Evolutionary conservation across 2,888 invertebrate genomes (phyloP), one percentile per base, ranked within the genome.

Genomic region (Sarcophaga variegata): DNA sequence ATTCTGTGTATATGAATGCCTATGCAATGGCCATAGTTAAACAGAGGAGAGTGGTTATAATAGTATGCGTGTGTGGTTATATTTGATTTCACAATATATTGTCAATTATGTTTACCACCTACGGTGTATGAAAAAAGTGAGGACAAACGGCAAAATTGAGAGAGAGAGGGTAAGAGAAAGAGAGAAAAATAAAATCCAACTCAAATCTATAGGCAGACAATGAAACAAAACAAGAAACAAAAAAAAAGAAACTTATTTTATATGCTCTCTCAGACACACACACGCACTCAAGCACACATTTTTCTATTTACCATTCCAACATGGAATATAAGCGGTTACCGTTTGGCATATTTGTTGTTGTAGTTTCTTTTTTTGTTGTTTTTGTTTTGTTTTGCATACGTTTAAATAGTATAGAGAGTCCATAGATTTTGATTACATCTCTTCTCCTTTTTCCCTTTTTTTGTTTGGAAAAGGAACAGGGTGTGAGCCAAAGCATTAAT

Each of bases 51-150:
- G 2, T 10, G 6, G 1, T 37, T 37, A 37, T 37, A 37, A 37
- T 10, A 37, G 37, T 37, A 37, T 37, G 37, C 37, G 37, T 54
- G 37, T 54, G 54, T 54, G 54, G 6, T 49, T 66, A n/a, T 64
- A 75, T 75, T 67, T 66, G 27, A 62, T 67, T 79, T 66, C 59
- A 66, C 59, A 37, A 37, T 54, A 67, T 27, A 75, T 66, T 72
- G 72, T 71, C 69, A 79, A 64, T 72, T 27, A 82, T 27, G n/a
- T 45, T 22, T 37, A 63, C 71, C 76, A 77, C 59, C 66, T 49
- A 83, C 66, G 77, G 60, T 62, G 71, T 71, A 71, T 60, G 60
- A 71, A 49, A 67, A 27, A 37, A 64, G 27, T 71, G 71, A 83
- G 49, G n/a, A 47, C 47, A 1, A n/a, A 74, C 37, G 54, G 14